Conservation (phyloP, 1,140 invertebrate genomes). For the Drosophila ironensis region DNA sequence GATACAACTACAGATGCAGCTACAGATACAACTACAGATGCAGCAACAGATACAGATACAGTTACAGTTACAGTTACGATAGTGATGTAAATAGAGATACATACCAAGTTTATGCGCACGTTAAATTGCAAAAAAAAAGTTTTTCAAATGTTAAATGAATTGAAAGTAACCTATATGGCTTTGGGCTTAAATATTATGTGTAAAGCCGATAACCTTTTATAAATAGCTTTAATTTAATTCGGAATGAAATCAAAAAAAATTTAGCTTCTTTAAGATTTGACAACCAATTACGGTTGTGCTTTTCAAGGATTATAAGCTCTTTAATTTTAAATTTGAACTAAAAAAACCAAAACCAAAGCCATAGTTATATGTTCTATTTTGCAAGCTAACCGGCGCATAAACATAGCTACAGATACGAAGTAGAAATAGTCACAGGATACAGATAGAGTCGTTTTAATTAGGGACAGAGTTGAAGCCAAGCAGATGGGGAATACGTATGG, state of each 20-base stretch:
- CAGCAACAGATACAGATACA: slow-evolving; percentile 13
- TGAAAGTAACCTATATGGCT: too few species aligned
- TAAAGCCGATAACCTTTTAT: too few species aligned
- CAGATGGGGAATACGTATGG: slow-evolving; percentile 42
- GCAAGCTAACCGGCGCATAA: neutral
- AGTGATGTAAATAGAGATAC: slow-evolving; percentile 16
- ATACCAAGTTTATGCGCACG: slow-evolving; percentile 16
- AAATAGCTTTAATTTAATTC: too few species aligned
- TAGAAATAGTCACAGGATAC: slow-evolving; percentile 21
- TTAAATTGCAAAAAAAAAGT: too few species aligned
- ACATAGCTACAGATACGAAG: slow-evolving; percentile 5
- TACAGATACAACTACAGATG: neutral
- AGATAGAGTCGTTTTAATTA: slow-evolving; percentile 23
- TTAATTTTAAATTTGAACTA: neutral
- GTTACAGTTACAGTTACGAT: slow-evolving; percentile 7
- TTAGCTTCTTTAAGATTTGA: too few species aligned
- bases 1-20: slow-evolving; percentile 26
- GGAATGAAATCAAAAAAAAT: too few species aligned
- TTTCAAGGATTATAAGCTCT: neutral
- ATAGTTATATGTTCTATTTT: too few species aligned
- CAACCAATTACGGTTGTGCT: too few species aligned
- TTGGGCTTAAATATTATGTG: too few species aligned
- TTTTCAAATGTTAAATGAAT: too few species aligned
- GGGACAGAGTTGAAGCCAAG: slow-evolving; percentile 64
- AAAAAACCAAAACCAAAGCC: too few species aligned